These are phyloP conservation scores for Hydractinia echinata DNA, from an alignment of 30 jellyfish, hydroid and myxozoan genomes.

Conservation along the genomic window DNA sequence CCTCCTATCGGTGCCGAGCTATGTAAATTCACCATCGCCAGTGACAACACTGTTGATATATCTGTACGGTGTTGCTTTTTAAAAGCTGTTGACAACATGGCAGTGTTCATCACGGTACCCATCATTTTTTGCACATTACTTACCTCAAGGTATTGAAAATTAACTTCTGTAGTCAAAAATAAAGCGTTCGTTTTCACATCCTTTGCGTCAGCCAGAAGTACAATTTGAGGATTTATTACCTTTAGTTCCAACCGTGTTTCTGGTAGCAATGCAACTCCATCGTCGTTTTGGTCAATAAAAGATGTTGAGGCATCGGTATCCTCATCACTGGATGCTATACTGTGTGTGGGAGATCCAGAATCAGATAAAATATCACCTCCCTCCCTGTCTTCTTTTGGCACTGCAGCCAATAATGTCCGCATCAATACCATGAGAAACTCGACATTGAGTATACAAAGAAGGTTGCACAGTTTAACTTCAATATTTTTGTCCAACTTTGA, in stretches of 20 bases:
- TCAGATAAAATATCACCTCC: slow-evolving; percentile 40
- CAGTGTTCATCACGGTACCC: slow-evolving; percentile 36
- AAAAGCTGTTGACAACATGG: slow-evolving; percentile 62
- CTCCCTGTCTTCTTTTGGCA: slow-evolving; percentile 54
- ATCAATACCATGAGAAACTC: slow-evolving; percentile 79
- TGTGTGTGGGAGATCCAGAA: slow-evolving; percentile 70
- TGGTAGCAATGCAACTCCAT: slow-evolving; percentile 41
- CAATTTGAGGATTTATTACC: slow-evolving; percentile 66
- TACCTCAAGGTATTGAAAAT: slow-evolving; percentile 25
- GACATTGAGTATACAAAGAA: slow-evolving; percentile 57
- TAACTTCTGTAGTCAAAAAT: slow-evolving; percentile 47
- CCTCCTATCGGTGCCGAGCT: slow-evolving; percentile 76
- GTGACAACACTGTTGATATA: slow-evolving; percentile 55
- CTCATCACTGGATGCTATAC: slow-evolving; percentile 38
- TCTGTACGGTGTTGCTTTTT: slow-evolving; percentile 56
- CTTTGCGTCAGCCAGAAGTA: slow-evolving; percentile 81
- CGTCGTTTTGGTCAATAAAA: slow-evolving; percentile 23
- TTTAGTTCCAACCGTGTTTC: slow-evolving; percentile 43
- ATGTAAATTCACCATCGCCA: slow-evolving; percentile 55
- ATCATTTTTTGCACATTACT: slow-evolving; percentile 21
- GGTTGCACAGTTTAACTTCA: slow-evolving; percentile 41
- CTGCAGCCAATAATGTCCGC: slow-evolving; percentile 50
- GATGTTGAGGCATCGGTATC: slow-evolving; percentile 24
- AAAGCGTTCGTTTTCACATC: slow-evolving; percentile 71
- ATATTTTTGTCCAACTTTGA: slow-evolving; percentile 19